Evolutionary conservation across 2,113 vertebrate species (phyloP).

Genomic region (Hemicordylus capensis): DNA sequence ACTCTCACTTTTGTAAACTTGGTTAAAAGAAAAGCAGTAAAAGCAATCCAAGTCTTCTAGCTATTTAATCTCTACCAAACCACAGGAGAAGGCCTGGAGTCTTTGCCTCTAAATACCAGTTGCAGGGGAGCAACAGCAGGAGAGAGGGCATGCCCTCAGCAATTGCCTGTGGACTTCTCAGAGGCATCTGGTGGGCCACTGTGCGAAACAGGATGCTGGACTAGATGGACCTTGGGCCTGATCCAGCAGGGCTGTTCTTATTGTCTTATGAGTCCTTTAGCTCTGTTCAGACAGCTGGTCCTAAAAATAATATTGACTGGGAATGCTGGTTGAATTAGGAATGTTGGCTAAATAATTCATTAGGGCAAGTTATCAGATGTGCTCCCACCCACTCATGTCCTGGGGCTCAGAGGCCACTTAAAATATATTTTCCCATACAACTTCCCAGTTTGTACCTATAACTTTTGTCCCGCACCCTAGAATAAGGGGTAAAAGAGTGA

Average conservation of each 20-base stretch:
- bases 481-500: slow-evolving; percentile 43
- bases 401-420: background rate
- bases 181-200: no score
- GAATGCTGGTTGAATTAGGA: slow-evolving; percentile 36
- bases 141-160: no score
- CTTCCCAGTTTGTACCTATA: slow-evolving; percentile 15
- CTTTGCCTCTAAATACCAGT: background rate
- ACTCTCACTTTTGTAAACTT: slow-evolving; percentile 7
- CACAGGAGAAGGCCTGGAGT: background rate
- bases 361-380: no score
- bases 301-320: background rate
- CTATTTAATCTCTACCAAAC: slow-evolving; percentile 17
- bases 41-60: slow-evolving; percentile 20
- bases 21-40: slow-evolving; percentile 21
- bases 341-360: no score
- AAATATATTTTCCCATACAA: slow-evolving; percentile 26
- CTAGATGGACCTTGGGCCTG: no score
- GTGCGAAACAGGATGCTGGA: no score
- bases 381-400: no score
- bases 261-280: no score
- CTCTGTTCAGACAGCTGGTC: slow-evolving; percentile 23
- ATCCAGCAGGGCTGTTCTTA: no score
- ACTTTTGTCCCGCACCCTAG: slow-evolving; percentile 36
- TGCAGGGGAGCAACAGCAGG: no score
- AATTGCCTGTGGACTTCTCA: no score